Base-by-base conservation (phyloP, 2,113 vertebrate species). In the Camelus bactrianus region DNA sequence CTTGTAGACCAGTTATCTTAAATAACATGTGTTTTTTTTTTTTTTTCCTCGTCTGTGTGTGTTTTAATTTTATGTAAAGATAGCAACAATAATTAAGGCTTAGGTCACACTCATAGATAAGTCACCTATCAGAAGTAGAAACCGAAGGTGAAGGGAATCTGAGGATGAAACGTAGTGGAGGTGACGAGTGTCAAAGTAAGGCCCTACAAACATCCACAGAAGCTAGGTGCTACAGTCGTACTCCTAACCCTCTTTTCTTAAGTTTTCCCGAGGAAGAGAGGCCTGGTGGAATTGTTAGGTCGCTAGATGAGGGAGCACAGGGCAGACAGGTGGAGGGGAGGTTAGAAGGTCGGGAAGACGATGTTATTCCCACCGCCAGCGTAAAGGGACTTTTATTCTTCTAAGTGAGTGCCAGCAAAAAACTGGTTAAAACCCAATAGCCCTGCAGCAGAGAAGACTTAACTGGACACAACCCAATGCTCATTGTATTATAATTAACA, bases 31-130 rank as follows among this genome's bases (percentile, higher is more conserved):
- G 4, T 42, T 35, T 35, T 35, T 42, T 42, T 35, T 42, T 42
- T 42, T 42, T 86, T 9, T 67, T 80, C 64, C 15, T 58, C 17
- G 62, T 56, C 30, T 32, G 8, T 7, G 64, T 54, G 12, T 3
- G 30, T 88, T 70, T 70, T 83, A 69, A 65, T 20, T 82, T n/a
- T 13, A 46, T 76, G 62, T 76, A 77, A 79, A 58, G 20, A 24
- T 32, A 76, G 11, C 4, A 48, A 35, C 3, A 46, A 26, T 26
- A 82, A 42, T 56, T 60, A 67, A 0, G 20, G 9, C 3, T 56
- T 14, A 72, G 13, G 4, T 38, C 16, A 73, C 20, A 32, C 0
- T 69, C 4, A 0, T 32, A n/a, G 8, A 3, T 26, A 50, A 32
- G 9, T 75, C 67, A 87, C 16, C 20, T 54, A 35, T 82, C 32